A percentile compares a stretch with the other conserved stretches of the same genome.
Conservation (phyloP, 2,797 vertebrate species). For the Falco cherrug region DNA sequence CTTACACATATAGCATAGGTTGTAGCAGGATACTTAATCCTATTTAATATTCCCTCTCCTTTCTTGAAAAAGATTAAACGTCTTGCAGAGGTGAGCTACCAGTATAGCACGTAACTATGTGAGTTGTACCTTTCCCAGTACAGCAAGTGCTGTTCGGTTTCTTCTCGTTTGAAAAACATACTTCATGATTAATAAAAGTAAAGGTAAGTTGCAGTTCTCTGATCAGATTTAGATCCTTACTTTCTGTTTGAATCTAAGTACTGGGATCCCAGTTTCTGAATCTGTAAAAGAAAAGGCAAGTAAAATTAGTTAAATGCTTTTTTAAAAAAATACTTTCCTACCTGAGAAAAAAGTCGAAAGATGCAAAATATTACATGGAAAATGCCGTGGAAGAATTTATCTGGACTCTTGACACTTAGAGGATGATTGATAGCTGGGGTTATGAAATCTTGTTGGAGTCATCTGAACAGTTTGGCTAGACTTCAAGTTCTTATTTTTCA, state of each 20-base stretch:
- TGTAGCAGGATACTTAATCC: background rate
- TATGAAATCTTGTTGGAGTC: constrained; percentile 4
- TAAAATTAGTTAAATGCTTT: background rate
- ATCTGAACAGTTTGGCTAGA: background rate
- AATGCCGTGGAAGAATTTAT: background rate
- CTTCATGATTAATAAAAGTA: background rate
- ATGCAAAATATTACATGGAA: background rate
- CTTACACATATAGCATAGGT: background rate
- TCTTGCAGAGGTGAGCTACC: background rate
- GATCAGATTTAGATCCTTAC: background rate
- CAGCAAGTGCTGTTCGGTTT: background rate
- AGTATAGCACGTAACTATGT: background rate
- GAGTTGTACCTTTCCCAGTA: background rate
- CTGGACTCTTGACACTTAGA: background rate
- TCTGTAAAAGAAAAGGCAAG: background rate
- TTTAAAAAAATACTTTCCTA: background rate
- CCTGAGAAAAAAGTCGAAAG: background rate
- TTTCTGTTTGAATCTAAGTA: background rate
- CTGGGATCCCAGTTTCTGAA: background rate
- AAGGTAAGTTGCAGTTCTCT: background rate
- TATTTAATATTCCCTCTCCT: background rate
- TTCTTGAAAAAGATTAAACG: background rate
- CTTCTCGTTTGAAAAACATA: background rate
- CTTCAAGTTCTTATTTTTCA: constrained; percentile 15
- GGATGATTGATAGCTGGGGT: background rate